Conservation (phyloP, 1,140 invertebrate species). For the Magallana angulata region DNA sequence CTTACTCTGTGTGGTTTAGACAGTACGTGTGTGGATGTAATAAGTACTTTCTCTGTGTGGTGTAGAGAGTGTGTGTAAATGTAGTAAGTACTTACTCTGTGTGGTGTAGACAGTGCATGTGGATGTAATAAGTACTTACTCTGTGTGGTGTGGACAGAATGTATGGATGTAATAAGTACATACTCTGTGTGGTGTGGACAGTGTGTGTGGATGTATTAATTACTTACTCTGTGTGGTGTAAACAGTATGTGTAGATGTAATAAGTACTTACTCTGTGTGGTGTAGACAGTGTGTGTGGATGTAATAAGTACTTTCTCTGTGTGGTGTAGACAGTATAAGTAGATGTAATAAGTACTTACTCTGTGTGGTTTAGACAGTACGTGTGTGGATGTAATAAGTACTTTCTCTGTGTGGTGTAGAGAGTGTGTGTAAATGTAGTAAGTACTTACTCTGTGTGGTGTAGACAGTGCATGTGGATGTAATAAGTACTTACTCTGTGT, state of each 20-base stretch:
- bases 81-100: no score
- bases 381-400: slow-evolving; percentile 86
- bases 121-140: no score
- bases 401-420: slow-evolving; percentile 77
- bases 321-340: neutral
- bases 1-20: no score
- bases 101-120: no score
- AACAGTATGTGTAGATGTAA: neutral
- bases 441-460: slow-evolving; percentile 87
- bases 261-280: neutral
- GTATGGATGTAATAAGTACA: slow-evolving; percentile 91
- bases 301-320: neutral
- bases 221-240: slow-evolving; percentile 1
- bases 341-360: slow-evolving; percentile 74
- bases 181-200: neutral
- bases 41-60: no score
- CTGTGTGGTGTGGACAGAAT: slow-evolving; percentile 90
- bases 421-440: neutral
- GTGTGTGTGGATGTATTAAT: slow-evolving; percentile 10
- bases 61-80: no score
- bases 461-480: slow-evolving; percentile 91
- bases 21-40: no score
- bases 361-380: slow-evolving; percentile 81
- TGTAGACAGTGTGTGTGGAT: neutral
- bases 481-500: no score